A percentile compares a stretch with the other conserved stretches of the same genome.
These are phyloP conservation scores for Bubalus kerabau DNA, from an alignment of 2,113 vertebrate genomes.

Conservation along the genomic window DNA sequence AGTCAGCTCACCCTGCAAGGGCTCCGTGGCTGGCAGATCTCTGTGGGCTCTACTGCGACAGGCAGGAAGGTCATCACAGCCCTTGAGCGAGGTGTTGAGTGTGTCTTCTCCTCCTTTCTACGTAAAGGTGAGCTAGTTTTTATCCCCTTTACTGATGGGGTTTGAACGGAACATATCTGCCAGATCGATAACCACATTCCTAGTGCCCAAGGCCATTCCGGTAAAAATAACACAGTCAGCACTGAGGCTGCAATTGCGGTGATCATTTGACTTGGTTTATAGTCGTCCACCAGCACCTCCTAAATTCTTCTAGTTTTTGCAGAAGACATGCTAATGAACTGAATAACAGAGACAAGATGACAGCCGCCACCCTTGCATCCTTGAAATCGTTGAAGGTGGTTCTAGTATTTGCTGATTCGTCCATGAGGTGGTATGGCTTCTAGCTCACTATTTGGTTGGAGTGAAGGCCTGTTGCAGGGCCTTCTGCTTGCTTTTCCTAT, in stretches of 20 bases:
- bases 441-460: not conserved
- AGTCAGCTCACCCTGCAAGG: not conserved
- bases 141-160: not conserved
- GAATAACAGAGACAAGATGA: not conserved
- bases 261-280: not conserved
- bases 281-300: rapidly evolving
- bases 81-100: not conserved
- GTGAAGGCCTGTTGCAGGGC: not conserved
- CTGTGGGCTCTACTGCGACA: too few relatives aligned
- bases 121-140: not conserved
- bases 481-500: not conserved
- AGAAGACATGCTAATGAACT: not conserved
- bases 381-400: not conserved
- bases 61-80: rapidly evolving
- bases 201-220: not conserved
- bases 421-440: not conserved
- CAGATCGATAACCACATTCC: not conserved
- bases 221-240: not conserved
- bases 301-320: not conserved
- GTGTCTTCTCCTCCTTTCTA: not conserved
- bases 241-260: not conserved
- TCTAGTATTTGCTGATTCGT: not conserved
- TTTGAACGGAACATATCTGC: not conserved
- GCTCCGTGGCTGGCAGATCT: not conserved
- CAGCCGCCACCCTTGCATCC: not conserved